phyloP scores from a whole-genome alignment of 2,888 invertebrate species.

The Temnothorax rugatulus region DNA sequence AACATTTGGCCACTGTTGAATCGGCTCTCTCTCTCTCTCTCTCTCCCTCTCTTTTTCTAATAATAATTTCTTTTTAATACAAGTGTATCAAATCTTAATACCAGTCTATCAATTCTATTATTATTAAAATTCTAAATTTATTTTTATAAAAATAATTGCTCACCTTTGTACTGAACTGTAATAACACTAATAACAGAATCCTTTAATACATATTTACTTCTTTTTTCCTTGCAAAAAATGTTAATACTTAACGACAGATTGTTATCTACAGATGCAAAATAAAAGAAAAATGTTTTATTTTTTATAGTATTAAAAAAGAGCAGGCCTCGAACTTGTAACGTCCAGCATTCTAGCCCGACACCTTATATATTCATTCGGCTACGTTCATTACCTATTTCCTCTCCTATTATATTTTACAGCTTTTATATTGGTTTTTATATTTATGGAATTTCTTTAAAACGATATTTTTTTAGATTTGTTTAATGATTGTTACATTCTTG shows the following conservation, averaged over 20 bases:
- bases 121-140: not conserved
- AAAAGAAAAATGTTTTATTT: not conserved
- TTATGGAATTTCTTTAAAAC: not conserved
- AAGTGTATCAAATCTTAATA: not conserved
- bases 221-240: not conserved
- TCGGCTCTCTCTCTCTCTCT: not conserved
- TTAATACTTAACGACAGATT: not conserved
- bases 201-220: not conserved
- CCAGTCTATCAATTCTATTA: not conserved
- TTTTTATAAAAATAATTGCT: not conserved
- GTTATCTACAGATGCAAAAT: not conserved
- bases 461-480: not conserved
- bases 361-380: no score
- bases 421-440: not conserved
- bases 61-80: not conserved
- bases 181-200: constrained; percentile 1
- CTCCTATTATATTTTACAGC: not conserved
- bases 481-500: not conserved
- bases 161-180: not conserved
- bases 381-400: no score
- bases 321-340: no score
- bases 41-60: not conserved
- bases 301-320: not conserved
- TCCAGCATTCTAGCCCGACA: no score
- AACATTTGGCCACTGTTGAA: not conserved